These are phyloP conservation scores for Stichopus chloronotus DNA, from an alignment of 35 echinoderm and acorn worm genomes.

Conservation along the genomic window DNA sequence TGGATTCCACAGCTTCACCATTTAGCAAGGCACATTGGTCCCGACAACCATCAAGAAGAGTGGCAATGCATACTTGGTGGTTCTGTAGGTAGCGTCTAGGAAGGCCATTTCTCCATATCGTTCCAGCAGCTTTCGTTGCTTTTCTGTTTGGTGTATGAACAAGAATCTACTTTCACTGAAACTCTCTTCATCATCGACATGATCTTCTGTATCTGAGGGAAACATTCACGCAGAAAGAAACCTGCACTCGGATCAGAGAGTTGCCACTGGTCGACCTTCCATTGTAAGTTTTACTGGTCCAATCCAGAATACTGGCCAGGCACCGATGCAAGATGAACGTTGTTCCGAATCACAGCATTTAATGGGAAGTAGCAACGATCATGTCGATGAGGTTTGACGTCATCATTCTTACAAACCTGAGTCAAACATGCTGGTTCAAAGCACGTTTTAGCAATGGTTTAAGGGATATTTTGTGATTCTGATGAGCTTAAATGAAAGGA, in stretches of 20 bases:
- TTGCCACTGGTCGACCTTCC: background rate
- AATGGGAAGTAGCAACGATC: background rate
- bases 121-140: background rate
- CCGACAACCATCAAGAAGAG: background rate
- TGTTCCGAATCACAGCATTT: background rate
- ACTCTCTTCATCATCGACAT: background rate
- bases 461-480: background rate
- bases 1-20: constrained; percentile 11
- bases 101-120: constrained; percentile 5
- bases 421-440: background rate
- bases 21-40: background rate
- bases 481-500: background rate
- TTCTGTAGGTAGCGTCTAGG: background rate
- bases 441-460: constrained; percentile 3
- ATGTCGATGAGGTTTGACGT: background rate
- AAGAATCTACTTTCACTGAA: background rate
- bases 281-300: background rate
- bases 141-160: background rate
- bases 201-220: background rate
- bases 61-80: constrained; percentile 6
- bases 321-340: background rate
- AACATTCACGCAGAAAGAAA: background rate
- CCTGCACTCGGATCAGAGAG: background rate
- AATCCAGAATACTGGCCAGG: background rate
- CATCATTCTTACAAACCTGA: background rate